Evolutionary conservation across 2,797 vertebrate species (phyloP).

Genomic region (Carduelis carduelis): DNA sequence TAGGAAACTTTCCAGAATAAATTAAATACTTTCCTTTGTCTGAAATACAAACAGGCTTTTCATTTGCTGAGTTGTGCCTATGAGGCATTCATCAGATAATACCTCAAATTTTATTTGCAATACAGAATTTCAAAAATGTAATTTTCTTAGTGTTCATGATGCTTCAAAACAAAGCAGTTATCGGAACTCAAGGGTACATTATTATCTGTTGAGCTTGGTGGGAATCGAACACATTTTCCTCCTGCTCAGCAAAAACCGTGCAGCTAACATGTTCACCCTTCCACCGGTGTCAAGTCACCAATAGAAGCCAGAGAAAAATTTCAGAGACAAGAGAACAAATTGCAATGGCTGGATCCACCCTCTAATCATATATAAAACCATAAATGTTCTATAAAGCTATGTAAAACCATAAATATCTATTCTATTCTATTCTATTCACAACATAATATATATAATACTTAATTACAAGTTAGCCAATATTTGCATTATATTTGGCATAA

Average conservation of each 20-base stretch:
- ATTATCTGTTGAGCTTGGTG: not conserved
- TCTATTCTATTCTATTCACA: no score
- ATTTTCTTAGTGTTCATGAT: not conserved
- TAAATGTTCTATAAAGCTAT: not conserved
- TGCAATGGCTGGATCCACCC: not conserved
- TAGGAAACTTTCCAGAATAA: slow-evolving; percentile 65
- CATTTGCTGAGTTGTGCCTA: not conserved
- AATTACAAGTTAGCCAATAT: not conserved
- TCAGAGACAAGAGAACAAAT: not conserved
- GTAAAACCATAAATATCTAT: no score
- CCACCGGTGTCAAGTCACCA: not conserved
- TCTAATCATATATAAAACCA: not conserved
- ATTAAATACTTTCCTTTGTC: slow-evolving; percentile 60
- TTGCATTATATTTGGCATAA: not conserved
- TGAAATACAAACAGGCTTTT: slow-evolving; percentile 3
- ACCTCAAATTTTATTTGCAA: not conserved
- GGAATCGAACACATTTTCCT: not conserved
- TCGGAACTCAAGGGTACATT: not conserved
- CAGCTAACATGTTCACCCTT: accelerated
- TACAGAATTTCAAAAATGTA: not conserved
- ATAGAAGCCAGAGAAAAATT: not conserved
- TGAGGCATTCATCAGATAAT: not conserved
- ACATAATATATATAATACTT: not conserved
- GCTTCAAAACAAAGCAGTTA: not conserved
- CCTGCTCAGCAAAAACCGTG: not conserved